A percentile compares a stretch with the other conserved stretches of the same genome.
These are phyloP conservation scores for Neuroscelio doddi DNA, from an alignment of 2,888 invertebrate species.

Conservation along the genomic window DNA sequence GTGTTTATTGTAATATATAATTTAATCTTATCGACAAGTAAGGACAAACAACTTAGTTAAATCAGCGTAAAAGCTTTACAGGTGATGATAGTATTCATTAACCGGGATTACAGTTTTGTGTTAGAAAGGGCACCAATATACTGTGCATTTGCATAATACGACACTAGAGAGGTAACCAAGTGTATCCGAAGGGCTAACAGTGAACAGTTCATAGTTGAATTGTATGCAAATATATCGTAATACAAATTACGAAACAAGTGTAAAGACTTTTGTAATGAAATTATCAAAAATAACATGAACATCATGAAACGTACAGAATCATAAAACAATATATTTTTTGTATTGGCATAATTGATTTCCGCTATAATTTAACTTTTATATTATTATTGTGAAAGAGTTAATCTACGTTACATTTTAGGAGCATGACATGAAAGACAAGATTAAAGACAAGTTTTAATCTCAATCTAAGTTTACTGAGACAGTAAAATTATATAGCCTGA, in stretches of 20 bases:
- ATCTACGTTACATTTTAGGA: conserved; percentile 25
- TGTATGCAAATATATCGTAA: no score
- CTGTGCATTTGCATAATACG: no score
- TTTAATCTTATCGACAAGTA: no score
- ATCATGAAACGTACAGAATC: no score
- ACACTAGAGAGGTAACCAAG: no score
- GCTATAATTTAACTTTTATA: not conserved
- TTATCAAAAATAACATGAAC: no score
- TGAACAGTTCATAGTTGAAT: no score
- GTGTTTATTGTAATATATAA: not conserved
- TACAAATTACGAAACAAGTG: no score
- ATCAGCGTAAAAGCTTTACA: conserved; percentile 28
- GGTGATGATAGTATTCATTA: conserved; percentile 30
- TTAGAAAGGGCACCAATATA: no score
- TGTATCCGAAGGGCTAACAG: no score
- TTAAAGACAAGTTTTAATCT: conserved; percentile 36
- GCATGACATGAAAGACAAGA: conserved; percentile 23
- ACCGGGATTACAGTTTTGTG: conserved; percentile 9
- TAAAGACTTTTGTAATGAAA: no score
- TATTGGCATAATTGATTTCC: not conserved
- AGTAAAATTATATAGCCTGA: conserved; percentile 35
- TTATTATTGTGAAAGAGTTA: conserved; percentile 31
- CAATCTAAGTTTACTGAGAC: conserved; percentile 27
- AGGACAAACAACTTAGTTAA: conserved; percentile 30
- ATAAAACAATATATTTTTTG: not conserved